phyloP scores from a whole-genome alignment of 2,888 invertebrate genomes.

The Tipula helvola region DNA sequence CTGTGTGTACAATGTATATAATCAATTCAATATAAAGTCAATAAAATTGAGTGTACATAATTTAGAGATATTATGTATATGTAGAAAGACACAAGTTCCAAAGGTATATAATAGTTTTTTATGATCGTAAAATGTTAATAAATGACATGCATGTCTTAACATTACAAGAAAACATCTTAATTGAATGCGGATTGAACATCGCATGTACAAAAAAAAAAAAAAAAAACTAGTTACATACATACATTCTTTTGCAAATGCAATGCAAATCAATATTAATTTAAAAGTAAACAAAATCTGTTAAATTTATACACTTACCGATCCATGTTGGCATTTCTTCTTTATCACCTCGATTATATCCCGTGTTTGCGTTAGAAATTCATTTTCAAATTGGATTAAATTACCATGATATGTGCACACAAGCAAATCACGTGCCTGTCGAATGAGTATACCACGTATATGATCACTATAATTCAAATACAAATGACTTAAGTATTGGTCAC shows the following conservation, averaged over 20 bases:
- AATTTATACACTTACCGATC: constrained; percentile 29
- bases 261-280: neutral
- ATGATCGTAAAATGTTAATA: neutral
- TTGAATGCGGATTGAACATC: neutral
- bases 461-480: constrained; percentile 47
- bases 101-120: neutral
- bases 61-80: neutral
- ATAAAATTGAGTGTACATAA: neutral
- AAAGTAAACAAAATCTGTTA: neutral
- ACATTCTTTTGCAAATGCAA: neutral
- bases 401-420: constrained; percentile 53
- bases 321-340: constrained; percentile 34
- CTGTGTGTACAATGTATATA: neutral
- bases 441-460: constrained; percentile 44
- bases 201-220: neutral
- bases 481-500: constrained; percentile 48
- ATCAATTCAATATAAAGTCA: neutral
- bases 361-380: constrained; percentile 48
- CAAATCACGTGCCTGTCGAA: constrained; percentile 55
- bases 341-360: constrained; percentile 42
- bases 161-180: neutral
- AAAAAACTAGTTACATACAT: neutral
- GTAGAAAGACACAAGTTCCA: neutral
- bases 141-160: neutral
- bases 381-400: constrained; percentile 47